Base-by-base conservation (phyloP, 2,113 vertebrate species). In the Peucedramus taeniatus region DNA sequence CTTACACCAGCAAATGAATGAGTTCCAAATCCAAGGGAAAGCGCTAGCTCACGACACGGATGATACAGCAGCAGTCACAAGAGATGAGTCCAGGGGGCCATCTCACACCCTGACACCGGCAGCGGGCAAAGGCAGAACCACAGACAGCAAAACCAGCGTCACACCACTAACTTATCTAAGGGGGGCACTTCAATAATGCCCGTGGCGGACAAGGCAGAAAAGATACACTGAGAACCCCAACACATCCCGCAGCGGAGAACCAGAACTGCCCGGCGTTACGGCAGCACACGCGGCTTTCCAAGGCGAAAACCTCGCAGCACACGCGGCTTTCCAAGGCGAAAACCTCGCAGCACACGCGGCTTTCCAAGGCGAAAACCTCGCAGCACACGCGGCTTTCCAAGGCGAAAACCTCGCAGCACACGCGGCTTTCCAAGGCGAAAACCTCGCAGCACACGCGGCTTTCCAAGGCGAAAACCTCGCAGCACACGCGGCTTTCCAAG, bases 171-270 rank as follows among this genome's bases (percentile, higher is more conserved):
- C 11, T 27, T 1, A 57, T 6, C 39, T 12, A 9, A 37, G 27
- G 0, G 3, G 24, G 53, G 9, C 39, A 16, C 24, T 64, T 30
- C 1, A 50, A 15, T 2, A 16, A 30, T 1, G 70, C 0, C 51
- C 11, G n/a, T 0, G 20, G 39, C 0, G 5, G 80, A 39, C 51
- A 23, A 45, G n/a, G 2, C 37, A 23, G 21, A 7, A 50, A 23
- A 44, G 65, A 16, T 31, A 24, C 22, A 3, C 17, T 0, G 54
- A 50, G 51, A n/a, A 26, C 7, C 22, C 42, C 66, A 39, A 31
- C 1, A 0, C 77, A 27, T 13, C 10, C 68, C 37, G 14, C 4
- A 1, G 3, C 4, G 15, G 15, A 27, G 53, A 35, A 11, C 11
- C 21, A 27, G 10, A 49, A 5, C 30, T 1, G 4, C 27, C 7